Base-by-base conservation (phyloP, 2,797 vertebrate species). In the Geotrypetes seraphini region DNA sequence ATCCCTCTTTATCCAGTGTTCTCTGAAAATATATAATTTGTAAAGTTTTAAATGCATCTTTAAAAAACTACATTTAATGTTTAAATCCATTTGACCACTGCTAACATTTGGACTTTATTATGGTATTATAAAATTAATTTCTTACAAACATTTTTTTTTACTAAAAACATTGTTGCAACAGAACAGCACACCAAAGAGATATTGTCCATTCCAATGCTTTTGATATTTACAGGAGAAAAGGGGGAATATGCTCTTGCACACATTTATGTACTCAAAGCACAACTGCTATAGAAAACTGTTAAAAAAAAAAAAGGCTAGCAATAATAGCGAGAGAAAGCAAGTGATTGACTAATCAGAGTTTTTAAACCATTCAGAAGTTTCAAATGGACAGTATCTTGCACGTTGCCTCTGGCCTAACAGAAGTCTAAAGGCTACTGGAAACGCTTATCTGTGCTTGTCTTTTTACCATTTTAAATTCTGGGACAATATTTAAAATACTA, bases 391-490 rank as follows among this genome's bases (percentile, higher is more conserved):
- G 78, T 74, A 83, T n/a, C n/a, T 85, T 73, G 78, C 78, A 73
- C 79, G 67, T 84, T 79, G 90, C 76, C 77, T 66, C 51, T 3
- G 60, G 57, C 66, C 52, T 48, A 43, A 65, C 77, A 76, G 72
- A 75, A 83, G 73, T 75, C 74, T 61, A 86, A 88, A 88, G 77
- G 76, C 80, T 72, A 69, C 64, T 88, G 85, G 76, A 77, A 73
- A 66, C 83, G 86, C 79, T 81, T 75, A 81, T 78, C 79, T 72
- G 74, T 84, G 79, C 73, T 66, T 60, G n/a, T n/a, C 60, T 69
- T 47, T 12, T 63, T 65, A 43, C 22, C 15, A 62, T 78, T 75
- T 80, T 63, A 77, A 76, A 70, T 71, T 71, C 74, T 70, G 78
- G 58, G 75, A 76, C 47, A 61, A 50, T 45, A 41, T 30, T 21